Base-by-base conservation (phyloP, 37 sponge, comb jelly and placozoan genomes). In the Agelas oroides region DNA sequence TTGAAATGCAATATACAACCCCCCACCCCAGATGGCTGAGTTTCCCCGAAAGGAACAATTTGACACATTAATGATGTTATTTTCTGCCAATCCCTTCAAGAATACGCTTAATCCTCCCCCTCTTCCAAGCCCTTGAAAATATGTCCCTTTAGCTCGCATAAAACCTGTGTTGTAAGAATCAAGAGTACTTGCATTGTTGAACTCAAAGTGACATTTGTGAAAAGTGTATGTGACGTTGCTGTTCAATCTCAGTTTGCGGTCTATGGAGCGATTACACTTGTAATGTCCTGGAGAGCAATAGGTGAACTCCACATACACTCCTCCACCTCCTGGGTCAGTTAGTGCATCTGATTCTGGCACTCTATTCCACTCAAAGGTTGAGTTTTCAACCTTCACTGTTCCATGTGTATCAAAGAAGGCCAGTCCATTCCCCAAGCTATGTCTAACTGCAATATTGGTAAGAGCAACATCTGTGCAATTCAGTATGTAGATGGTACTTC, bases 171-270 rank as follows among this genome's bases (percentile, higher is more conserved):
- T 16, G 2, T 25, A 2, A 61, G 62, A 5, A 14, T 61, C 14
- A 5, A 25, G 25, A 38, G 53, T 72, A n/a, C 24, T 72, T 39
- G 73, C 73, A 72, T 20, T 72, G 73, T 72, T 72, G 53, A 40
- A 14, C 2, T 20, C 2, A 27, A 72, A 72, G 18, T 21, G 18
- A 41, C 73, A 72, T 2, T 72, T 39, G 1, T 40, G 3, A 72
- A 72, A 72, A 5, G 19, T 28, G 53, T 72, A 72, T n/a, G n/a
- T n/a, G 28, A 14, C 39, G 24, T 27, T 41, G 46, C 46, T 46
- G 46, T 8, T 46, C 8, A 46, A 46, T 46, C 46, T 46, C 3
- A 12, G 46, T 46, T 46, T 46, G 46, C 8, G 46, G 6, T 12
- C 46, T 8, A 6, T 13, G 14, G 19, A 46, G 6, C 46, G 8